These are phyloP conservation scores for Ptychodera flava DNA, from an alignment of 35 echinoderm and acorn worm species.

Conservation along the genomic window DNA sequence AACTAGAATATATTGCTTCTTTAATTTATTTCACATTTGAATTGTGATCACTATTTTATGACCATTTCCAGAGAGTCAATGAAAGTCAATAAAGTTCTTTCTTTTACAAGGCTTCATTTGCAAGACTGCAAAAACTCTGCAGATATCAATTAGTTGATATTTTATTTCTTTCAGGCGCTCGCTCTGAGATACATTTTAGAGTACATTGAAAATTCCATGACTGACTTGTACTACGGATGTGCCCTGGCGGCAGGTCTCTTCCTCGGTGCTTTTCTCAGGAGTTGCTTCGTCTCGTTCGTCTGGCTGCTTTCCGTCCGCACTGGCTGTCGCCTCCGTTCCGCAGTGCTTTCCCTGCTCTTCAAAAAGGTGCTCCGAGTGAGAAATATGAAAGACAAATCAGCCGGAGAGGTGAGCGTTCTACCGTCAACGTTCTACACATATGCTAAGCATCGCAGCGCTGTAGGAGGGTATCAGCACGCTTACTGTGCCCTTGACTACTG, in stretches of 20 bases:
- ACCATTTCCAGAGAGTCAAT: too few relatives aligned
- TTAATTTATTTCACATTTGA: too few relatives aligned
- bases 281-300: conserved; percentile 43
- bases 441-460: too few relatives aligned
- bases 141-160: too few relatives aligned
- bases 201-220: conserved; percentile 25
- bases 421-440: too few relatives aligned
- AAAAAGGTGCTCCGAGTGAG: conserved; percentile 80
- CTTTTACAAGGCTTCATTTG: too few relatives aligned
- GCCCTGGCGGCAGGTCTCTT: conserved; percentile 35
- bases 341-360: conserved; percentile 67
- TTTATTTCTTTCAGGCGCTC: not conserved
- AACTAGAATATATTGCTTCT: too few relatives aligned
- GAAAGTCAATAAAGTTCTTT: too few relatives aligned
- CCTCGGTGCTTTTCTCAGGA: conserved; percentile 29
- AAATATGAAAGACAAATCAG: conserved; percentile 74
- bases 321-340: conserved; percentile 55
- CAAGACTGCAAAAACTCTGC: too few relatives aligned
- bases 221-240: conserved; percentile 31
- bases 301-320: conserved; percentile 70
- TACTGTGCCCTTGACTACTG: too few relatives aligned
- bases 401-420: conserved; percentile 68
- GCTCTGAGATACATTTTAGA: not conserved
- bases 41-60: too few relatives aligned
- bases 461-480: too few relatives aligned